phyloP scores from a whole-genome alignment of 2,797 vertebrate species.

The Gallinago nigripennis region DNA sequence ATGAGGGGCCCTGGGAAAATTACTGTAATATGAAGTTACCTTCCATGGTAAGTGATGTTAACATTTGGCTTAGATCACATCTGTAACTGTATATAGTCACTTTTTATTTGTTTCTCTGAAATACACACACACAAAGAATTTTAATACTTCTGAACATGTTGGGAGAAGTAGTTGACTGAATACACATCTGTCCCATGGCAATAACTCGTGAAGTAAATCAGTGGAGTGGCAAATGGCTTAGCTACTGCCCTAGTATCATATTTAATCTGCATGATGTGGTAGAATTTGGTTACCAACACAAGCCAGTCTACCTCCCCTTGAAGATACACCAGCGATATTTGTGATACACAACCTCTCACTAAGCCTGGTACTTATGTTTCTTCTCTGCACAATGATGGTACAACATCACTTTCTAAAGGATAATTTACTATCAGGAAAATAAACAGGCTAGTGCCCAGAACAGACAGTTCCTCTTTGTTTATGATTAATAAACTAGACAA shows the following conservation, averaged over 20 bases:
- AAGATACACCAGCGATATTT: background rate
- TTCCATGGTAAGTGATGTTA: background rate
- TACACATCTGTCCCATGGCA: background rate
- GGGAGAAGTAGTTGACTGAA: background rate
- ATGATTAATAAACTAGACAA: background rate
- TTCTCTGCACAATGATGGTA: background rate
- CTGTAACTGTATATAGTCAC: background rate
- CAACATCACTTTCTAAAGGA: background rate
- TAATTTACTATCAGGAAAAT: background rate
- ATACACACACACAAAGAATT: background rate
- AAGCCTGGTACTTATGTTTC: background rate
- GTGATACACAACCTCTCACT: background rate
- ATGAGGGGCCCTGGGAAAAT: background rate
- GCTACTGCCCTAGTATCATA: background rate
- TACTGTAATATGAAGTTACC: background rate
- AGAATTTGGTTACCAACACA: background rate
- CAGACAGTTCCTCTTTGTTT: background rate
- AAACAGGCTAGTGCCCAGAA: background rate
- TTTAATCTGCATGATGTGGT: background rate
- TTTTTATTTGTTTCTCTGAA: background rate
- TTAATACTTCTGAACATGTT: background rate
- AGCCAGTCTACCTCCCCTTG: background rate
- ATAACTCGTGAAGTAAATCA: background rate
- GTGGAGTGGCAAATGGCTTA: background rate
- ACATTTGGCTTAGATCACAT: background rate